Base-by-base conservation (phyloP, 2,888 invertebrate species). In the Parelbella ahira region DNA sequence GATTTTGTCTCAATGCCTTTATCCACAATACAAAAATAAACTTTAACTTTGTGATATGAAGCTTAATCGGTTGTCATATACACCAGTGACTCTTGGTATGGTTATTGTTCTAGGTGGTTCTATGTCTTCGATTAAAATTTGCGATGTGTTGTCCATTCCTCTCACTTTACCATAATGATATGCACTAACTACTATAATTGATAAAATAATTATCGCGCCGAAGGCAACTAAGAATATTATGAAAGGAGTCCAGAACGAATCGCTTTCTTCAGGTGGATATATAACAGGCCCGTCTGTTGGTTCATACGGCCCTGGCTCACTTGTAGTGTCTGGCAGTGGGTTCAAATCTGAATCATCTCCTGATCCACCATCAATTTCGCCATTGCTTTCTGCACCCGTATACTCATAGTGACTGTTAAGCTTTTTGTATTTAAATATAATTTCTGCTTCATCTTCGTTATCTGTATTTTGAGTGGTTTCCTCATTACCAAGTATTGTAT, bases 121-220 rank as follows among this genome's bases (percentile, higher is more conserved):
- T 0, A 45, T 8, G 0, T 53, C 51, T 13, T 54, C 58, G 3
- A 48, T 32, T 4, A 50, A 37, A 4, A 38, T 8, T 2, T 11
- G 5, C 3, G 9, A 5, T 1, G 6, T 5, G 1, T 30, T 18
- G 10, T 47, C 47, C 3, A 6, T 37, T 4, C 44, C 38, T 32
- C 36, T 47, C 0, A 50, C 39, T 41, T 58, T 61, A 1, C 68
- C 68, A 8, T 50, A 46, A 28, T 62, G 52, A 46, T 65, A 70
- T 1, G 63, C 51, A 13, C 54, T 37, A 5, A 61, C 51, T 2
- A 37, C 37, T n/a, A 56, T 30, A 3, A 62, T 15, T 6, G 47
- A 48, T 29, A 62, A 5, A n/a, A 47, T 30, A 5, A 50, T 49
- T 2, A 56, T 23, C 5, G 46, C 44, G 6, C 44, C 60, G 7